Conservation (phyloP, 2,888 invertebrate species). For the Diaperis boleti region DNA sequence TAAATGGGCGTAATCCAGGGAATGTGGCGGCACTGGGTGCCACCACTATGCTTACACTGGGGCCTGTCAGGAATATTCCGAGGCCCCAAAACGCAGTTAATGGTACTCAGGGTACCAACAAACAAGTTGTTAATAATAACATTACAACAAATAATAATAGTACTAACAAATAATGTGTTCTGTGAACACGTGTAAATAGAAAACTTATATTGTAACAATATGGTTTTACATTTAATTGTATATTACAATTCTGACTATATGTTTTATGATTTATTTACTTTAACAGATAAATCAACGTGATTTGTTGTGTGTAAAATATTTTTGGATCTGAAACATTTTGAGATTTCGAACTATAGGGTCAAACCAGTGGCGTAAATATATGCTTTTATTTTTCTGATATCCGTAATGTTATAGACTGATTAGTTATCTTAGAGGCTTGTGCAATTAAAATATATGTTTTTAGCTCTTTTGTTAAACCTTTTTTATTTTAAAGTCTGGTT, state of each 20-base stretch:
- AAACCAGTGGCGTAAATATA: background rate
- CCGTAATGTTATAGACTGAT: conserved; percentile 27
- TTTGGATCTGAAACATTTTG: background rate
- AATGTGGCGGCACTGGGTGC: conserved; percentile 73
- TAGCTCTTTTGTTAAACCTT: conserved; percentile 26
- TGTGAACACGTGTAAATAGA: conserved; percentile 38
- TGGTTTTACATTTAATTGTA: conserved; percentile 29
- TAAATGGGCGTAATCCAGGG: conserved; percentile 57
- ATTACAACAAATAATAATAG: background rate
- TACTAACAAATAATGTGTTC: conserved; percentile 45
- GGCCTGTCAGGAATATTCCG: conserved; percentile 71
- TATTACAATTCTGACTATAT: conserved; percentile 30
- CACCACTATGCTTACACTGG: conserved; percentile 78
- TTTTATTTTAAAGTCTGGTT: background rate
- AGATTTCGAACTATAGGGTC: no score
- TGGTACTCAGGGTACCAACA: conserved; percentile 40
- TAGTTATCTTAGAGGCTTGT: conserved; percentile 16
- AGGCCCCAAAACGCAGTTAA: conserved; percentile 46
- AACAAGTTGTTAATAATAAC: conserved; percentile 30
- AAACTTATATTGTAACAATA: conserved; percentile 37
- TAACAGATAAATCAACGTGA: background rate
- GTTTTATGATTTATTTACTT: background rate
- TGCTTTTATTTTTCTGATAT: background rate
- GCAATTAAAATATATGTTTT: conserved; percentile 19
- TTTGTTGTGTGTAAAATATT: background rate